Evolutionary conservation across 2,888 invertebrate genomes (phyloP), one percentile per base, ranked within the genome.

Genomic region (Nemotelus nigrinus): DNA sequence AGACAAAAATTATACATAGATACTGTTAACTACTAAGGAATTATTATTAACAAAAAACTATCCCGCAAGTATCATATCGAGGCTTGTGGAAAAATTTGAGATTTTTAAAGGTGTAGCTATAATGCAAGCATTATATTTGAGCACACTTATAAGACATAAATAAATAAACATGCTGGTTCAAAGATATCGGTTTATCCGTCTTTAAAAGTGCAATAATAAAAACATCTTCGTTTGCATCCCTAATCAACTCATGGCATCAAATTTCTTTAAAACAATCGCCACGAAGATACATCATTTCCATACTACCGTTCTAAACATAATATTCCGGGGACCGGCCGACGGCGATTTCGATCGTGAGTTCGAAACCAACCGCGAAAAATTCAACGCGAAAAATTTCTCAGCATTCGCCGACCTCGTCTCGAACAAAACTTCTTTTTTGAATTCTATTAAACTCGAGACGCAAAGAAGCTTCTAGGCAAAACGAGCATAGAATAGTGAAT

Each of bases 361-460:
- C 45, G 39, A 63, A 74, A 48, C 50, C 50, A 74, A 60, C 70
- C 70, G 55, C 55, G 70, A 70, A 70, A 25, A 41, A 55, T 43
- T 39, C 43, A 63, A 10, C 53, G 7, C 8, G 8, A 60, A 41
- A 39, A 48, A 48, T 63, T 74, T 48, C 63, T 25, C 10, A 74
- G 41, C 74, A 48, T 74, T 60, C n/a, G 41, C 47, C 25, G 7
- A 39, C 4, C 6, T 55, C 25, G 25, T 25, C 25, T 7, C 7
- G 47, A 58, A 74, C 39, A 72, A 43, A 47, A 39, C 0, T 39
- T 3, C 41, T 3, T 25, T 50, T 72, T 72, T 55, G 58, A 72
- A 72, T 72, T 72, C 74, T 74, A 74, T 74, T 74, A 74, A 74
- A 74, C 60, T n/a, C 60, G 50, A 60, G 63, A 63, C 48, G 45